A percentile compares a stretch with the other conserved stretches of the same genome.
Conservation (phyloP, 2,888 invertebrate species). For the Lagria hirta region DNA sequence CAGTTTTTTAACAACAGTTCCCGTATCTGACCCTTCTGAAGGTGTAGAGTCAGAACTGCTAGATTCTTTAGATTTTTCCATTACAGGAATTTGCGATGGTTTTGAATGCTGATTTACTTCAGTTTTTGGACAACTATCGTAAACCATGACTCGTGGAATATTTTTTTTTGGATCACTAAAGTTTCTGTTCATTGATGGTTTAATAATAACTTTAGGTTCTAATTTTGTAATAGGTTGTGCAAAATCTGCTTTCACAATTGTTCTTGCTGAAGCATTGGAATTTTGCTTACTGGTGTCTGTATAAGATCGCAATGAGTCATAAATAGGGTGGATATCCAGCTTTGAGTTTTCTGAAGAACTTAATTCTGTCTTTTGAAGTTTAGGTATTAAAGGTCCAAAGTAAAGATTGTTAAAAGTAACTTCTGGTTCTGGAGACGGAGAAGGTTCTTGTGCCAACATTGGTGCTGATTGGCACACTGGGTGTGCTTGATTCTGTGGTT, state of each 20-base stretch:
- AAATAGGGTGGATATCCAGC: slow-evolving; percentile 45
- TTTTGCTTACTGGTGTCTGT: slow-evolving; percentile 7
- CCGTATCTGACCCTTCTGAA: slow-evolving; percentile 53
- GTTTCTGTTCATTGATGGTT: slow-evolving; percentile 56
- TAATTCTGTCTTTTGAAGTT: slow-evolving; percentile 38
- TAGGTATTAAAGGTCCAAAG: slow-evolving; percentile 59
- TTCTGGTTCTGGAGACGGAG: slow-evolving; percentile 55
- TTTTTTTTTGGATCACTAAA: slow-evolving; percentile 44
- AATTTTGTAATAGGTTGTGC: slow-evolving; percentile 50
- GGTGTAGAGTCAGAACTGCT: slow-evolving; percentile 63
- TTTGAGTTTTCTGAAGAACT: slow-evolving; percentile 28
- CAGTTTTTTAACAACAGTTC: slow-evolving; percentile 49
- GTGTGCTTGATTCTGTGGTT: slow-evolving; percentile 44
- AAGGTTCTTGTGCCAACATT: slow-evolving; percentile 56
- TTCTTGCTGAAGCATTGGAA: slow-evolving; percentile 34
- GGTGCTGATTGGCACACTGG: slow-evolving; percentile 55
- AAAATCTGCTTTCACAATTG: slow-evolving; percentile 59
- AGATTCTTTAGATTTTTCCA: slow-evolving; percentile 43
- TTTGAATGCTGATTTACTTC: slow-evolving; percentile 30
- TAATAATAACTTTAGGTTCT: slow-evolving; percentile 65
- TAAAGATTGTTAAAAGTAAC: slow-evolving; percentile 59
- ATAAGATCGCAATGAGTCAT: slow-evolving; percentile 41
- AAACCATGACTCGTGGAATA: slow-evolving; percentile 57
- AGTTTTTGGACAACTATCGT: slow-evolving; percentile 41
- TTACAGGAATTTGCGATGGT: slow-evolving; percentile 50